Conservation (phyloP, 2,113 vertebrate genomes). For the Acanthisitta chloris region DNA sequence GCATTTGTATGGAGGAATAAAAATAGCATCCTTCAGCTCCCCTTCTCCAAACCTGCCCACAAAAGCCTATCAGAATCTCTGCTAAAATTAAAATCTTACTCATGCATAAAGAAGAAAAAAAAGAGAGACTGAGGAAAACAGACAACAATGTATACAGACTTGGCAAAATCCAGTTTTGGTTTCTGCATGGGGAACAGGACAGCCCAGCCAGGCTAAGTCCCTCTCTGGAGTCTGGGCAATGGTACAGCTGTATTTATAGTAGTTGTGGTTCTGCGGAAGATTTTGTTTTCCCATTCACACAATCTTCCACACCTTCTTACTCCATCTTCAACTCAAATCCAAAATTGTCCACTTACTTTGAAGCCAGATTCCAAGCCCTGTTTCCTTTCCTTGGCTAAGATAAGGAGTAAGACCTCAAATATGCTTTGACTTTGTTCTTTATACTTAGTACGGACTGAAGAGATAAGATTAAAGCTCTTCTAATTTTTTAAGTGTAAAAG, state of each 20-base stretch:
- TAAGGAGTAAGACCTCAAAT: neutral
- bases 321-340: neutral
- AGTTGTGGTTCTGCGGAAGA: neutral
- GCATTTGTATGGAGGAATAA: neutral
- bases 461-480: neutral
- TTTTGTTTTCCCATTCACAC: neutral
- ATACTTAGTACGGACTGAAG: neutral
- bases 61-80: neutral
- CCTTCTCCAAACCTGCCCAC: neutral
- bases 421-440: neutral
- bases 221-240: neutral
- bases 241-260: neutral
- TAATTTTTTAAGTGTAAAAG: neutral
- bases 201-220: neutral
- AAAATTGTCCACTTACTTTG: neutral
- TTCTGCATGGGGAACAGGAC: neutral
- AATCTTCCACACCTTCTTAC: neutral
- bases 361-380: neutral
- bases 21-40: neutral
- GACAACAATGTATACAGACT: neutral
- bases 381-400: neutral
- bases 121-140: neutral
- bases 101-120: neutral
- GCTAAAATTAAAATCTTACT: conserved; percentile 21
- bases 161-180: neutral